Evolutionary conservation across 1,140 invertebrate genomes (phyloP).

Genomic region (Bombus confusus): DNA sequence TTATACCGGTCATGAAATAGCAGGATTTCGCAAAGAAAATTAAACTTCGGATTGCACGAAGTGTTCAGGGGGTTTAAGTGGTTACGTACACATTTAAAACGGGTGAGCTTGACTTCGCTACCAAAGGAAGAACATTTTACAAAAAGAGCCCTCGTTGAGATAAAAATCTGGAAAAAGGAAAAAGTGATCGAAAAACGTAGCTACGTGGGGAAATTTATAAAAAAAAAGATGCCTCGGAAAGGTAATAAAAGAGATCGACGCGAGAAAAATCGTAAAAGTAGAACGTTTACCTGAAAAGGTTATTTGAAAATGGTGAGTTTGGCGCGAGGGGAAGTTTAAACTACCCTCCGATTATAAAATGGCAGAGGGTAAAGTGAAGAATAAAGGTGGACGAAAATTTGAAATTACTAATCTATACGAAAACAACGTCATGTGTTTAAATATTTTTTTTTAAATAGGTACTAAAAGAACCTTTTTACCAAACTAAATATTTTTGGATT

Average conservation of each 20-base stretch:
- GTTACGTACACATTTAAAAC: not conserved
- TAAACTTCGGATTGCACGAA: not conserved
- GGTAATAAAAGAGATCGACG: not conserved
- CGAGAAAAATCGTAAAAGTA: not conserved
- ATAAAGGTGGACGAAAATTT: not conserved
- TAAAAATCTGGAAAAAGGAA: not conserved
- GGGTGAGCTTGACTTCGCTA: not conserved
- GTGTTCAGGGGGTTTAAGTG: not conserved
- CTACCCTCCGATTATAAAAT: not conserved
- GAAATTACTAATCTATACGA: not conserved
- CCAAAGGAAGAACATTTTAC: not conserved
- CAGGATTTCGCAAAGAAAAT: constrained; percentile 3
- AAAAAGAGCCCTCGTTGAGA: not conserved
- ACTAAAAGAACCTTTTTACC: not conserved
- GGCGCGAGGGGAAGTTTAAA: not conserved
- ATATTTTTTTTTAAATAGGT: not conserved
- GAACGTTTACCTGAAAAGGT: not conserved
- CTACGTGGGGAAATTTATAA: not conserved
- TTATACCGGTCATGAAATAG: not conserved
- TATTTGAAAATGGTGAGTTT: not conserved
- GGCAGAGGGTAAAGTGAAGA: not conserved
- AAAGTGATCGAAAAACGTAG: not conserved
- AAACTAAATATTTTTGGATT: not conserved
- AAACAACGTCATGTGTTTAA: not conserved
- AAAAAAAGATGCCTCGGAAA: not conserved